These are phyloP conservation scores for Drosophila arizonae DNA, from an alignment of 1,140 invertebrate genomes.

Conservation along the genomic window DNA sequence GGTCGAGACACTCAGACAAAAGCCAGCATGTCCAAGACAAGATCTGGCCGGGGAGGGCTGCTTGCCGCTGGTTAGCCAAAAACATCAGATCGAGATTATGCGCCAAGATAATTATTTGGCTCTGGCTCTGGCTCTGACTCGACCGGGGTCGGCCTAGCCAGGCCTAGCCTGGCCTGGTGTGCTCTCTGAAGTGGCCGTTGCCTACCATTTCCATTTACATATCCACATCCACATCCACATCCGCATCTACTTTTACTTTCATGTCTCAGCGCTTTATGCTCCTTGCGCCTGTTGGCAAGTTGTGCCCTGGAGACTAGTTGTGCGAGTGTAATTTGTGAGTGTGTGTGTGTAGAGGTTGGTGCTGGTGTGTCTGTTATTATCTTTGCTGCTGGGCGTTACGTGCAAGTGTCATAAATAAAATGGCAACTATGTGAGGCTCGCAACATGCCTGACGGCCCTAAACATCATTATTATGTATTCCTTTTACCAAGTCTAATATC, in stretches of 20 bases:
- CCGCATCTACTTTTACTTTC: constrained; percentile 50
- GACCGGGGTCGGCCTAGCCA: constrained; percentile 20
- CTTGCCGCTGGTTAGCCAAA: constrained; percentile 21
- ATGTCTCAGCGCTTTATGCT: constrained; percentile 71
- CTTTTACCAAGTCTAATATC: constrained; percentile 29
- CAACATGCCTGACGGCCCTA: constrained; percentile 42
- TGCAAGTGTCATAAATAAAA: constrained; percentile 80
- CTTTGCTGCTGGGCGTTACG: constrained; percentile 71
- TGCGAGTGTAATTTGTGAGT: constrained; percentile 62
- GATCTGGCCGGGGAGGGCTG: constrained; percentile 43
- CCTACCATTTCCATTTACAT: constrained; percentile 33
- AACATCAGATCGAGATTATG: constrained; percentile 63
- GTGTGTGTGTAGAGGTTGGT: constrained; percentile 31
- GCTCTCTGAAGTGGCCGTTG: constrained; percentile 35
- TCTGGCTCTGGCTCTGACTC: constrained; percentile 11
- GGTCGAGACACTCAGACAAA: constrained; percentile 42
- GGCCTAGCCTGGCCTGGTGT: constrained; percentile 17
- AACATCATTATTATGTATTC: constrained; percentile 69
- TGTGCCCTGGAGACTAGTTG: constrained; percentile 76
- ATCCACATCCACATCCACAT: constrained; percentile 21
- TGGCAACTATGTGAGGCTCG: constrained; percentile 60
- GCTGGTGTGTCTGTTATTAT: constrained; percentile 60
- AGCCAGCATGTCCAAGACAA: constrained; percentile 49
- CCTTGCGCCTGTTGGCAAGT: constrained; percentile 73
- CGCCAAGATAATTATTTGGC: constrained; percentile 75